Conservation (phyloP, 2,113 vertebrate genomes). For the Gallinago paraguaiae region DNA sequence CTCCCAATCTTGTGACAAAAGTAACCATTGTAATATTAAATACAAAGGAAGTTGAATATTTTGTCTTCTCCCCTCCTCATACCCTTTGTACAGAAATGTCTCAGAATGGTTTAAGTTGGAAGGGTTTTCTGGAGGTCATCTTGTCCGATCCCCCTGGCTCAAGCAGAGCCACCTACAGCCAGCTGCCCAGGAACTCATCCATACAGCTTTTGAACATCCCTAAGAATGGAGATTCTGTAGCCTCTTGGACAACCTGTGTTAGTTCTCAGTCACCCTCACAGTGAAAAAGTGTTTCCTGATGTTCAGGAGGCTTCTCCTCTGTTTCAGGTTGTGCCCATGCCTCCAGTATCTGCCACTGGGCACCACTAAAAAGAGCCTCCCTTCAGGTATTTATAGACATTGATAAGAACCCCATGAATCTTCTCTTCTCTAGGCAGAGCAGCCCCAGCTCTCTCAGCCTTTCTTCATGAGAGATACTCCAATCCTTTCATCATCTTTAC, state of each 20-base stretch:
- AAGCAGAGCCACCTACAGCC: background rate
- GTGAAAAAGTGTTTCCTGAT: background rate
- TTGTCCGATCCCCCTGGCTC: background rate
- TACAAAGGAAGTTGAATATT: background rate
- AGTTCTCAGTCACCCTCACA: background rate
- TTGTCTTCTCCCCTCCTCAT: accelerated
- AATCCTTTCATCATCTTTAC: background rate
- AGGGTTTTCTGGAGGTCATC: background rate
- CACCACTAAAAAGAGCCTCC: background rate
- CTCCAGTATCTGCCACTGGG: background rate
- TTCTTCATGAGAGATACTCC: background rate
- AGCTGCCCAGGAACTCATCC: background rate
- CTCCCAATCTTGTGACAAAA: background rate
- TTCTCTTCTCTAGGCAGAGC: background rate
- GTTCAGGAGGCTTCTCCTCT: background rate
- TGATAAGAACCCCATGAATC: background rate
- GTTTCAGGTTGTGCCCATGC: background rate
- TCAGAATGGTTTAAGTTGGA: background rate
- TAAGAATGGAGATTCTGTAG: background rate
- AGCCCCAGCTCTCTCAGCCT: background rate
- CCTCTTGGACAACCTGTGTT: background rate
- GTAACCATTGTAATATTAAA: background rate
- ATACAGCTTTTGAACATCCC: background rate
- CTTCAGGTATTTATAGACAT: background rate
- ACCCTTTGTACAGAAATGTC: background rate